Evolutionary conservation across 2,113 vertebrate species (phyloP), one percentile per base, ranked within the genome.

Genomic region (Notarius lentiginosus): DNA sequence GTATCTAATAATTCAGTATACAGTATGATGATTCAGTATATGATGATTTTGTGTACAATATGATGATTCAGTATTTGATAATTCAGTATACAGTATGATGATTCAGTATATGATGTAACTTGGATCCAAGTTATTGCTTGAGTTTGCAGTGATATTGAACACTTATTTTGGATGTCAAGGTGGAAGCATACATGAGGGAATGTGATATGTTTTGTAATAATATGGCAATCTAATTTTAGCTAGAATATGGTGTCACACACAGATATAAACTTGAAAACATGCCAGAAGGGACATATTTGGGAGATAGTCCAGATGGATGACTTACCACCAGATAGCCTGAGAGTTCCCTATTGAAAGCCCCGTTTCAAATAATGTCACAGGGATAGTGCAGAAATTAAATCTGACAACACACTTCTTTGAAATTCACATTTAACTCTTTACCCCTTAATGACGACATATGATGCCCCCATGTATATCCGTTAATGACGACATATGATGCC

Each of bases 261-360:
- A 73, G 72, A 70, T 79, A 63, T 77, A n/a, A 51, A 53, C 27
- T n/a, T 82, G 83, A 84, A 68, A 60, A 80, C 15, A 30, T 79
- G 30, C 82, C 30, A 41, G 60, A 56, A 60, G 88, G 66, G 77
- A 68, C 20, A 80, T 65, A 10, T 68, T 86, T 86, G 27, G 51
- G 86, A 87, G 53, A 75, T 77, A 87, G 79, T 87, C 85, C 86
- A 89, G 86, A 85, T 87, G 86, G 83, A 82, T 41, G 58, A 14
- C 83, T 66, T 55, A 77, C 66, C 41, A 70, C 85, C 79, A 89
- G 75, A 89, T 68, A 20, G 88, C 88, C 82, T 89, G 82, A 76
- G 77, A 85, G 86, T 68, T 60, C 84, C 75, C 22, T 24, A 55
- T 27, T 79, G 51, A 79, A 82, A 77, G 77, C 79, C 82, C 60